Conservation (phyloP, 2,888 invertebrate species). For the Sphecodes monilicornis region DNA sequence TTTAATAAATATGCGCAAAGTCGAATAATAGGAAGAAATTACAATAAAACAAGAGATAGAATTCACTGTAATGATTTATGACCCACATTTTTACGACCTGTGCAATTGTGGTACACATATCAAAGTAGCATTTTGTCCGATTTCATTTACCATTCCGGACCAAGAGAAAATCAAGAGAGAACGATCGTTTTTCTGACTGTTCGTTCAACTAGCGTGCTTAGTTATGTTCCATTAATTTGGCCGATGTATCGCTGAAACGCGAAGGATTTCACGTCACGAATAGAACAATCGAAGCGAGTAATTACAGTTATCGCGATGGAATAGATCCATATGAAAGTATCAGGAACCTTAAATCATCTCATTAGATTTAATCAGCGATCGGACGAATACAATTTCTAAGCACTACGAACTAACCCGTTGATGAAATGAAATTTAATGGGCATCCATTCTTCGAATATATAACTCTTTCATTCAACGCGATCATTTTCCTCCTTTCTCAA, state of each 20-base stretch:
- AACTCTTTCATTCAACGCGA: not conserved
- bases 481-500: not conserved
- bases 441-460: not conserved
- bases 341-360: conserved; percentile 32
- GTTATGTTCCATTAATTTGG: conserved; percentile 62
- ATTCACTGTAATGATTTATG: not conserved
- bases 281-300: conserved; percentile 55
- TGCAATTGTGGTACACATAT: not conserved
- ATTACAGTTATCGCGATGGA: conserved; percentile 48
- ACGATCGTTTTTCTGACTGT: conserved; percentile 28
- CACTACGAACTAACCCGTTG: not conserved
- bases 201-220: conserved; percentile 30
- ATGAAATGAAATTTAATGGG: not conserved
- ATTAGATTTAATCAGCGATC: conserved; percentile 27
- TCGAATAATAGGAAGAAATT: not conserved
- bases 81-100: not conserved
- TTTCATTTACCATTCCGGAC: not conserved
- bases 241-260: conserved; percentile 43
- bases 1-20: not conserved
- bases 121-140: not conserved
- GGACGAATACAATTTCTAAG: not conserved
- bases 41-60: not conserved
- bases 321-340: conserved; percentile 46
- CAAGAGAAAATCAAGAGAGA: conserved; percentile 49
- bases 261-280: conserved; percentile 54